A percentile compares a stretch with the other conserved stretches of the same genome.
phyloP scores from a whole-genome alignment of 2,888 invertebrate species.

The Lottia scabra region DNA sequence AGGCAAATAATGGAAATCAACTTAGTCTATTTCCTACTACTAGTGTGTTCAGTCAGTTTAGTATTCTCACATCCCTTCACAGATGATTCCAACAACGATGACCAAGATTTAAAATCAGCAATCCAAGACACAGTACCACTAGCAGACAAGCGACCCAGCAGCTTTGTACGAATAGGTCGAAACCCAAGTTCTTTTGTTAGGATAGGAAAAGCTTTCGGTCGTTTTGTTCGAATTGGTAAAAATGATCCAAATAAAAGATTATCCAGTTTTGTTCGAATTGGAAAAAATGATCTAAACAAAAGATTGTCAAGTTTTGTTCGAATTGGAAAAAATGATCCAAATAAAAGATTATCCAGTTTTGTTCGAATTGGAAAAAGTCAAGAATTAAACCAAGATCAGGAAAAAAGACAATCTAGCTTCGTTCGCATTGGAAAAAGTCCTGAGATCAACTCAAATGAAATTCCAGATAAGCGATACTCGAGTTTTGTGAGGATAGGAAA shows the following conservation, averaged over 20 bases:
- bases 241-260: constrained; percentile 22
- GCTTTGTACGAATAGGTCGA: constrained; percentile 16
- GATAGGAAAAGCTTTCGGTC: constrained; percentile 9
- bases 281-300: background rate
- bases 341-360: constrained; percentile 32
- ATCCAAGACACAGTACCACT: background rate
- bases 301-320: constrained; percentile 18
- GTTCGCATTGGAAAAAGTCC: constrained; percentile 29
- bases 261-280: constrained; percentile 30
- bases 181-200: constrained; percentile 14
- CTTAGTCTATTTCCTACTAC: too few relatives aligned
- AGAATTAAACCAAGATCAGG: constrained; percentile 3
- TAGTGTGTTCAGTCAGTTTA: too few relatives aligned
- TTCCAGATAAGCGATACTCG: constrained; percentile 15
- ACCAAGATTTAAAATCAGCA: background rate
- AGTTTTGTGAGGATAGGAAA: constrained; percentile 36
- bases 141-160: constrained; percentile 7
- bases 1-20: too few relatives aligned
- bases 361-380: constrained; percentile 8
- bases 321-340: constrained; percentile 12
- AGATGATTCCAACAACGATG: too few relatives aligned
- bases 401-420: constrained; percentile 27
- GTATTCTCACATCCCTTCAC: too few relatives aligned
- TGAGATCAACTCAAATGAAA: constrained; percentile 4
- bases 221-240: constrained; percentile 21